Conservation (phyloP, 92 coral and sea anemone genomes). For the Plumapathes pennacea region DNA sequence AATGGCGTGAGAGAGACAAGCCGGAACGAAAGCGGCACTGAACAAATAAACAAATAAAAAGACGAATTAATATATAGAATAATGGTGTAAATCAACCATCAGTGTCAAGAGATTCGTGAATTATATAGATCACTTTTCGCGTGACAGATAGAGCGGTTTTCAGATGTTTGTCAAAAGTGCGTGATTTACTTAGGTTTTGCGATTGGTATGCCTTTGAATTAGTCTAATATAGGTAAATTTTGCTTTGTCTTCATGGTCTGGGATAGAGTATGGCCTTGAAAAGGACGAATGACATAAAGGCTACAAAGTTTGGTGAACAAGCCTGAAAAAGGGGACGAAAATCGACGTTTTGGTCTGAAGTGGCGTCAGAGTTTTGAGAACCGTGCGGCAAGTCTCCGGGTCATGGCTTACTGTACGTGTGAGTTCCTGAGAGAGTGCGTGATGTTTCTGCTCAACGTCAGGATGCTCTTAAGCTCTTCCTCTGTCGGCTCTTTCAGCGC, state of each 20-base stretch:
- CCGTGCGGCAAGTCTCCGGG: background rate
- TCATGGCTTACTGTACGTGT: constrained; percentile 50
- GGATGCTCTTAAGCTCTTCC: constrained; percentile 5
- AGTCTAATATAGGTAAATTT: no score
- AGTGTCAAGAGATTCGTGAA: background rate
- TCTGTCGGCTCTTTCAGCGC: background rate
- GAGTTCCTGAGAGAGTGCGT: constrained; percentile 44
- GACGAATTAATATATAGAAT: background rate
- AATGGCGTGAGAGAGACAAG: constrained; percentile 81
- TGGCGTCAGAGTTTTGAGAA: background rate
- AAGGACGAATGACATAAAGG: no score
- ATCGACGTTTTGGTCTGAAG: no score
- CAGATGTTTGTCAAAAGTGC: no score
- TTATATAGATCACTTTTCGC: no score
- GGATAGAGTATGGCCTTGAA: no score
- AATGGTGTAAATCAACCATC: background rate
- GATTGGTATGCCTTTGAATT: no score
- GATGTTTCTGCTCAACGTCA: constrained; percentile 39
- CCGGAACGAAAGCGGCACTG: constrained; percentile 82
- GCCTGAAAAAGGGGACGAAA: no score
- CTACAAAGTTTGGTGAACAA: no score
- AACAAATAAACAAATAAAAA: constrained; percentile 1
- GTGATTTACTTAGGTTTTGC: no score
- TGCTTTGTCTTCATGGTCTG: no score
- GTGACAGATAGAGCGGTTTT: no score